Evolutionary conservation across 2,113 vertebrate species (phyloP).

Genomic region (Theristicus caerulescens): DNA sequence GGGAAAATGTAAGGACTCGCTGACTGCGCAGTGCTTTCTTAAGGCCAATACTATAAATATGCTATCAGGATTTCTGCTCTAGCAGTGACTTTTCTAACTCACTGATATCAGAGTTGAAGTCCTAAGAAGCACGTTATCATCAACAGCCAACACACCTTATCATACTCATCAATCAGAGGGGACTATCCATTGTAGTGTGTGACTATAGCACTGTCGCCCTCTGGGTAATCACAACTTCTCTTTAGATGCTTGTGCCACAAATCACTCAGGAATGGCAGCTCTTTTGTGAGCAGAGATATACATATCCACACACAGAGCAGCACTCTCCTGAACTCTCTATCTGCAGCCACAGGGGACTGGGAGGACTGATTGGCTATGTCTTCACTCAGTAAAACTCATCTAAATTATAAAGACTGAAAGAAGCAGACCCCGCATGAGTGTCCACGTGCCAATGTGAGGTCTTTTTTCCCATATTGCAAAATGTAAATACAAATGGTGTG

Average conservation of each 20-base stretch:
- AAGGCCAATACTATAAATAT: not conserved
- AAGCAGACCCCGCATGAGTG: not conserved
- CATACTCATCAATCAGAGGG: not conserved
- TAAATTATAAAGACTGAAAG: not conserved
- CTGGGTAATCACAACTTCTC: not conserved
- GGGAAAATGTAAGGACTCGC: not conserved
- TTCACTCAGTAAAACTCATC: not conserved
- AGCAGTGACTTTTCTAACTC: not conserved
- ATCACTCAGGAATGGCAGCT: slow-evolving; percentile 5
- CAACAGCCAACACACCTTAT: not conserved
- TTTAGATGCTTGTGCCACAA: not conserved
- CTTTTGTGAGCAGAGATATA: not conserved
- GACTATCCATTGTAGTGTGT: not conserved
- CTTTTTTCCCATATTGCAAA: not conserved
- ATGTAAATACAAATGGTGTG: not conserved
- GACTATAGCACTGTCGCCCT: not conserved
- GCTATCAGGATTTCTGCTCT: not conserved
- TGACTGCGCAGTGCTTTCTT: not conserved
- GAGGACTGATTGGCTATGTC: not conserved
- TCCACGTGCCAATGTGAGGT: not conserved
- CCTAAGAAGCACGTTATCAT: not conserved
- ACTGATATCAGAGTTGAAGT: not conserved
- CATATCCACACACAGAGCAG: not conserved
- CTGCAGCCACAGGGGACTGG: not conserved
- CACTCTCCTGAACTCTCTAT: not conserved